These are phyloP conservation scores for Ambastaia sidthimunki DNA, from an alignment of 2,797 vertebrate genomes.

Conservation along the genomic window DNA sequence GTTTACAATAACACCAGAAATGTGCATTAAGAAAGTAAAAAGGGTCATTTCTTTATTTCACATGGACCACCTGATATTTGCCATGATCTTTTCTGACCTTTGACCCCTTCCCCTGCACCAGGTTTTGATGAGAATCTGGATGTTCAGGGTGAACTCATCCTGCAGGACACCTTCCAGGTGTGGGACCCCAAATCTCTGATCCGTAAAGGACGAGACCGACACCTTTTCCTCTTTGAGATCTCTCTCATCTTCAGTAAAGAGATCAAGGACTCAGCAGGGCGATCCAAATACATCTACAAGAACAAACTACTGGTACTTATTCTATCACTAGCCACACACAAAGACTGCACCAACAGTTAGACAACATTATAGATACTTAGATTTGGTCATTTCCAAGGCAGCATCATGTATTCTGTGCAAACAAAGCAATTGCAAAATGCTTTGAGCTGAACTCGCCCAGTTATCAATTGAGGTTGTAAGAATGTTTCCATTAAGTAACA, in stretches of 20 bases:
- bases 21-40: background rate
- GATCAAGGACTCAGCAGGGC: conserved; percentile 96
- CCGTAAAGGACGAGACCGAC: conserved; percentile 94
- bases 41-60: background rate
- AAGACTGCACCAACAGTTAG: too few relatives aligned
- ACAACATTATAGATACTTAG: too few relatives aligned
- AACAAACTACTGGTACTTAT: conserved; percentile 90
- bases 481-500: too few relatives aligned
- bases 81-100: background rate
- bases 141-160: conserved; percentile 94
- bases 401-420: too few relatives aligned
- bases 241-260: conserved; percentile 98
- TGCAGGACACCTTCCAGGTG: conserved; percentile 98
- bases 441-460: too few relatives aligned
- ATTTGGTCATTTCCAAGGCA: too few relatives aligned
- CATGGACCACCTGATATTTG: background rate
- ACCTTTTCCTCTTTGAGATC: conserved; percentile 98
- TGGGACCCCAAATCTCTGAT: conserved; percentile 98
- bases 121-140: conserved; percentile 97
- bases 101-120: conserved; percentile 59
- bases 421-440: too few relatives aligned
- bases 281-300: conserved; percentile 98
- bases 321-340: conserved; percentile 51
- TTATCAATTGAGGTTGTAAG: too few relatives aligned
- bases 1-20: background rate